phyloP scores from a whole-genome alignment of 2,113 vertebrate genomes.

The Python bivittatus region DNA sequence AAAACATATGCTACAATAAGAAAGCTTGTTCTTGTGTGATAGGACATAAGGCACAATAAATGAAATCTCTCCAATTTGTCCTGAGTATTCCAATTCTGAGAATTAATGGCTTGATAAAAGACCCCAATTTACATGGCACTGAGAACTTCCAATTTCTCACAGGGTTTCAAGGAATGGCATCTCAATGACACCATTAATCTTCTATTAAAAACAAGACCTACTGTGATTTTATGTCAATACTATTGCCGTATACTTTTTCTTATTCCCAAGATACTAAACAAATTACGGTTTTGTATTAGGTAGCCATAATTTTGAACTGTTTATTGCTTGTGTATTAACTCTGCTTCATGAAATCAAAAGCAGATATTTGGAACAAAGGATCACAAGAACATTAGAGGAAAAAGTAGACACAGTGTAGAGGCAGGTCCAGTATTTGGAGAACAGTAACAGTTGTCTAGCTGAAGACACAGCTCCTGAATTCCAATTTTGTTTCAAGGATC shows the following conservation, averaged over 20 bases:
- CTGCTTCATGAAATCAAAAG: not conserved
- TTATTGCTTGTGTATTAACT: not conserved
- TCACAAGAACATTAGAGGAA: not conserved
- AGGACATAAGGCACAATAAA: slow-evolving; percentile 35
- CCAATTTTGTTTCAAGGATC: no score
- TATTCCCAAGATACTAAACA: not conserved
- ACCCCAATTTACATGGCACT: slow-evolving; percentile 25
- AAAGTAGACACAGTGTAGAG: not conserved
- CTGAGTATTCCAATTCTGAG: slow-evolving; percentile 44
- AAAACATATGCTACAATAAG: not conserved
- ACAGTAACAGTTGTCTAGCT: no score
- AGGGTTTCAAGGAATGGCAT: slow-evolving; percentile 31
- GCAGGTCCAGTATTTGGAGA: no score
- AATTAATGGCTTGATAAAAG: slow-evolving; percentile 52
- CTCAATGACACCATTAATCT: slow-evolving; percentile 14
- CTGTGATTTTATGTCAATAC: not conserved
- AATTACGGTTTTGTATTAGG: not conserved
- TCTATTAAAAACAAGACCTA: slow-evolving; percentile 10
- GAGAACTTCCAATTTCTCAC: slow-evolving; percentile 39
- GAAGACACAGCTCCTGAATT: no score
- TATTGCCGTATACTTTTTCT: slow-evolving; percentile 18
- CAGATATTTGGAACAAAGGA: not conserved
- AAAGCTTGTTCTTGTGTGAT: slow-evolving; percentile 19
- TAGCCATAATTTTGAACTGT: slow-evolving; percentile 2
- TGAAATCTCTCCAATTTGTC: slow-evolving; percentile 50